Conservation (phyloP, 2,113 vertebrate genomes). For the human region DNA sequence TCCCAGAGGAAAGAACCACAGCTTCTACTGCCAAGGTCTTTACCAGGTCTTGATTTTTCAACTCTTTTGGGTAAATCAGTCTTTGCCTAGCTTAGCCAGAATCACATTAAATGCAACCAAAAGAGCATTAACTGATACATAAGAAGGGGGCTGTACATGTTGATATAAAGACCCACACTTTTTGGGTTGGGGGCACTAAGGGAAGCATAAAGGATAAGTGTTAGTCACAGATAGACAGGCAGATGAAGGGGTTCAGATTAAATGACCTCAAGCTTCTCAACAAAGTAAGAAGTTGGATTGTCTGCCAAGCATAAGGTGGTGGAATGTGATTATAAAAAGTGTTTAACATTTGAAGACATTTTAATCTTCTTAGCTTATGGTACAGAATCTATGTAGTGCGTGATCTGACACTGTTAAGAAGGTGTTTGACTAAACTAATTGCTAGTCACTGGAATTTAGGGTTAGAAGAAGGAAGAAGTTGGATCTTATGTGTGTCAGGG, state of each 20-base stretch:
- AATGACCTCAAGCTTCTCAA: neutral
- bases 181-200: neutral
- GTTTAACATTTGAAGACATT: neutral
- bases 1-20: neutral
- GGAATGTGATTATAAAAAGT: neutral
- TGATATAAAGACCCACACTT: neutral
- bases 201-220: neutral
- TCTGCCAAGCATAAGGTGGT: neutral
- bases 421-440: neutral
- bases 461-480: slow-evolving; percentile 23
- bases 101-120: neutral
- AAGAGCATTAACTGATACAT: neutral
- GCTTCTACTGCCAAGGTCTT: neutral
- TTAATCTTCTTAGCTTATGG: neutral
- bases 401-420: neutral
- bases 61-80: neutral
- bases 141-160: neutral
- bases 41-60: neutral
- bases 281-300: neutral
- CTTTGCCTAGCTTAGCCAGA: neutral
- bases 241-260: neutral
- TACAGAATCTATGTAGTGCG: neutral
- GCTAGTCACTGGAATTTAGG: neutral
- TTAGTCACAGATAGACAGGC: neutral
- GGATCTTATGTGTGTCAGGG: neutral